Conservation (phyloP, 2,888 invertebrate species). For the Gryllus longicercus region DNA sequence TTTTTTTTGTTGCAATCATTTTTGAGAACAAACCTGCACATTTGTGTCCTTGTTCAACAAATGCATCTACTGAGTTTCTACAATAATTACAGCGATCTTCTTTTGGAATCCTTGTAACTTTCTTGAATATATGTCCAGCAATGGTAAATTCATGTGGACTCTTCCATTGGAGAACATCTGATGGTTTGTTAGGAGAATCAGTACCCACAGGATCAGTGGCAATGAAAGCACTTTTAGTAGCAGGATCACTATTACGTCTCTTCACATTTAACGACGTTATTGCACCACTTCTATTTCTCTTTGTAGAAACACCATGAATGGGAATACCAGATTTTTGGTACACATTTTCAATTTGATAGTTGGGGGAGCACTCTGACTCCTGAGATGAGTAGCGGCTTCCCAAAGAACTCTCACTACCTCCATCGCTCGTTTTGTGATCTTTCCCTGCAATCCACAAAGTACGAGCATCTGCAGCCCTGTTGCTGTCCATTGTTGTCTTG, state of each 20-base stretch:
- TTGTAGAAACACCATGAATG: constrained; percentile 33
- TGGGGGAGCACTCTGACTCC: constrained; percentile 30
- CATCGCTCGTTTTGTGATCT: constrained; percentile 20
- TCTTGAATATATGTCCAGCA: constrained; percentile 73
- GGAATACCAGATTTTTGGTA: constrained; percentile 32
- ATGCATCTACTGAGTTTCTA: constrained; percentile 74
- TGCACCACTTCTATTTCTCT: constrained; percentile 42
- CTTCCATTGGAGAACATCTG: constrained; percentile 59
- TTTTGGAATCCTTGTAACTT: constrained; percentile 72
- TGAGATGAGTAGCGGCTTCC: constrained; percentile 24
- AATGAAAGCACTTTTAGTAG: constrained; percentile 45
- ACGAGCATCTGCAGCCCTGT: constrained; percentile 45
- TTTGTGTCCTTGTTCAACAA: constrained; percentile 73
- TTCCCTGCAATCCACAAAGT: constrained; percentile 25
- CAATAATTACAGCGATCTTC: constrained; percentile 81
- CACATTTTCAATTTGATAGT: constrained; percentile 21
- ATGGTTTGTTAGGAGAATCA: constrained; percentile 38
- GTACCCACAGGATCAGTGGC: constrained; percentile 17
- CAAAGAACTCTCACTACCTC: constrained; percentile 25
- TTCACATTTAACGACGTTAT: constrained; percentile 54
- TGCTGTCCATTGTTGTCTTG: constrained; percentile 39
- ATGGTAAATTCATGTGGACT: constrained; percentile 61
- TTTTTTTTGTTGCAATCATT: no score
- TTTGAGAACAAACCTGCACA: constrained; percentile 51
- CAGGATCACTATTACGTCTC: constrained; percentile 72